These are phyloP conservation scores for Synodontis membranacea DNA, from an alignment of 2,113 vertebrate species.

Conservation along the genomic window DNA sequence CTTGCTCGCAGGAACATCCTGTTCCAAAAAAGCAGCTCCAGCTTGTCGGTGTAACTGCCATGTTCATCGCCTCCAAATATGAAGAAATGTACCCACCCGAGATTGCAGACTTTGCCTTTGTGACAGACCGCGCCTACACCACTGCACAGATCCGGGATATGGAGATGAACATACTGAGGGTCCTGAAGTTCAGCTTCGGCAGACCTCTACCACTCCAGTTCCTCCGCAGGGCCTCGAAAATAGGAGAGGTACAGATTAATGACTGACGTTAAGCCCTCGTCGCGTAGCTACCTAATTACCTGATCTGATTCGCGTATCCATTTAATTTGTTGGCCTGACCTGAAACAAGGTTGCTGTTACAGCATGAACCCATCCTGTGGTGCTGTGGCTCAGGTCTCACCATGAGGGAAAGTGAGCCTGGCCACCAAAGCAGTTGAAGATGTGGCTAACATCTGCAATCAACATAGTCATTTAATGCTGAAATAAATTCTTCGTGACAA, in stretches of 20 bases:
- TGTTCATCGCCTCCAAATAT: slow-evolving; percentile 89
- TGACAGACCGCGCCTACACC: slow-evolving; percentile 77
- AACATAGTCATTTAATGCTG: no score
- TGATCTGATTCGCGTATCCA: not conserved
- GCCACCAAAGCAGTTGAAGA: no score
- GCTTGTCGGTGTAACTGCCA: slow-evolving; percentile 82
- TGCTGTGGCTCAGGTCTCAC: not conserved
- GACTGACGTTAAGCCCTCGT: not conserved
- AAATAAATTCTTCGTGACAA: no score
- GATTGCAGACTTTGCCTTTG: slow-evolving; percentile 76
- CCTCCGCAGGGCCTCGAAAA: slow-evolving; percentile 78
- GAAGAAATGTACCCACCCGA: slow-evolving; percentile 79
- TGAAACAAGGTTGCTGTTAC: no score
- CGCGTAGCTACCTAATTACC: not conserved
- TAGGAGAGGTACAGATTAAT: slow-evolving; percentile 71
- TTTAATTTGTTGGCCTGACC: no score
- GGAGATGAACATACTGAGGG: slow-evolving; percentile 79
- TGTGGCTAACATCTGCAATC: no score
- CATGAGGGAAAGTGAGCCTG: no score
- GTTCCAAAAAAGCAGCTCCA: slow-evolving; percentile 80
- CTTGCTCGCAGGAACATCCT: slow-evolving; percentile 68
- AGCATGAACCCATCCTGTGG: no score
- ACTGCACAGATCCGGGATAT: slow-evolving; percentile 79
- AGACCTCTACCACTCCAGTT: slow-evolving; percentile 80
- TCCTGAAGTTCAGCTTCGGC: slow-evolving; percentile 77